phyloP scores from a whole-genome alignment of 2,797 vertebrate genomes.

The Amphiprion clarkii region DNA sequence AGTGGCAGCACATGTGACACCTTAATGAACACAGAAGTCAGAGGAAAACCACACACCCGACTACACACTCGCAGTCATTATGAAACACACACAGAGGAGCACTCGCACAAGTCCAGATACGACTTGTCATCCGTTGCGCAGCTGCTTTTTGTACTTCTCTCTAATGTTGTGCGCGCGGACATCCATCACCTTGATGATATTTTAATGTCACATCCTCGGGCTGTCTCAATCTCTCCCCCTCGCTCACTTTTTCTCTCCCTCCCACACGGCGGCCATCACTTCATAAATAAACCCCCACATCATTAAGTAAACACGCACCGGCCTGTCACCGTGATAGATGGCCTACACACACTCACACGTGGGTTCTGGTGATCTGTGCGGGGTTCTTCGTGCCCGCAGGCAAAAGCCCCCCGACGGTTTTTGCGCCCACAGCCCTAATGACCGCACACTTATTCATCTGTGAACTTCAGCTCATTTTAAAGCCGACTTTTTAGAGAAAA shows the following conservation, averaged over 20 bases:
- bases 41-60: conserved; percentile 21
- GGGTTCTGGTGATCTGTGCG: conserved; percentile 34
- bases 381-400: conserved; percentile 59
- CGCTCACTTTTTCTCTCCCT: conserved; percentile 45
- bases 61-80: conserved; percentile 56
- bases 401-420: conserved; percentile 37
- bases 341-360: conserved; percentile 45
- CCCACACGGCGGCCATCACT: conserved; percentile 74
- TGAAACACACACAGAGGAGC: conserved; percentile 26
- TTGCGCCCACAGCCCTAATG: conserved; percentile 51
- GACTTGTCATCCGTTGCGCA: conserved; percentile 70
- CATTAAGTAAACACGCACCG: conserved; percentile 83
- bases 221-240: conserved; percentile 69
- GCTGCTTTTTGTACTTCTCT: conserved; percentile 73
- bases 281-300: conserved; percentile 85
- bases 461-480: conserved; percentile 29
- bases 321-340: conserved; percentile 82
- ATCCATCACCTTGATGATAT: conserved; percentile 86
- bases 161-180: conserved; percentile 77
- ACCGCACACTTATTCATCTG: conserved; percentile 36
- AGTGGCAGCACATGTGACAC: conserved; percentile 62
- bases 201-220: conserved; percentile 85
- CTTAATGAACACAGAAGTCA: conserved; percentile 70
- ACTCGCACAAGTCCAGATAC: conserved; percentile 61
- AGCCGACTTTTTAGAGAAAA: neutral